Conservation (phyloP, 2,888 invertebrate species). For the Sarcophaga variegata region DNA sequence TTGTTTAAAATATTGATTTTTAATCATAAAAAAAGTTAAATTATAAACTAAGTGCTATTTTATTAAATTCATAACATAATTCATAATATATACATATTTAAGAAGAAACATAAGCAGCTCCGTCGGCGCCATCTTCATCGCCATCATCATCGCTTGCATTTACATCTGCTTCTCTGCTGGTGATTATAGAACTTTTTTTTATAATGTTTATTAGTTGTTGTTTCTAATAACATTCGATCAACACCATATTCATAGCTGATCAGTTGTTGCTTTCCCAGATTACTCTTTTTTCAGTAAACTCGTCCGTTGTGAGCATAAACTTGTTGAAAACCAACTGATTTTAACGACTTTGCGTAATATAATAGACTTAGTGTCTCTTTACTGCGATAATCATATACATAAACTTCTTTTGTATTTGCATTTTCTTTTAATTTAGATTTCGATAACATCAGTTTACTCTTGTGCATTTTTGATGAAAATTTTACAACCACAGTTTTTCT, state of each 20-base stretch:
- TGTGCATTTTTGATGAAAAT: neutral
- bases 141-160: neutral
- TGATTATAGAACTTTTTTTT: neutral
- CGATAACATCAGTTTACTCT: no score
- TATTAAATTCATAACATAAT: neutral
- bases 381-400: neutral
- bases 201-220: neutral
- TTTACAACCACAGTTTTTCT: constrained; percentile 13
- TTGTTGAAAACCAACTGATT: no score
- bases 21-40: neutral
- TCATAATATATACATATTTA: neutral
- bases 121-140: neutral
- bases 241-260: no score
- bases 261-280: no score
- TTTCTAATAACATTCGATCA: no score
- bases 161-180: neutral
- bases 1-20: neutral
- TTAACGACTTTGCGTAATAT: neutral
- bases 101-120: neutral
- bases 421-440: no score
- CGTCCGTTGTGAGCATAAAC: no score
- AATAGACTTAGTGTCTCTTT: neutral
- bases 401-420: neutral
- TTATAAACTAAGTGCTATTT: neutral
- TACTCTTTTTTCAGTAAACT: no score